Evolutionary conservation across 2,797 vertebrate genomes (phyloP), one percentile per base, ranked within the genome.

Genomic region (Siniperca scherzeri): DNA sequence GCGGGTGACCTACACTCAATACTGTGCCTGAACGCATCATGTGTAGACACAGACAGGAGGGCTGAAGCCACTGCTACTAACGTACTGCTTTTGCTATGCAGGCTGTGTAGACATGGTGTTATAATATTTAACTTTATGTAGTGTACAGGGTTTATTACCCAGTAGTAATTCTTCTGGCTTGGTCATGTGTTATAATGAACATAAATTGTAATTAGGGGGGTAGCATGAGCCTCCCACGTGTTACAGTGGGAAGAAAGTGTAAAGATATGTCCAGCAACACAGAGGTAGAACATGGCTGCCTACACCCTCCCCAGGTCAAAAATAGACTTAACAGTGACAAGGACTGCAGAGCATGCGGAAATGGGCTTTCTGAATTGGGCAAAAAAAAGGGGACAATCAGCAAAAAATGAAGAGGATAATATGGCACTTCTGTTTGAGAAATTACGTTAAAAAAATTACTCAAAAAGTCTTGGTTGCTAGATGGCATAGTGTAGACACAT

Each of bases 381-480:
- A 64, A 27, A 44, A 14, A 42, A 27, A 27, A 3, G 21, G 6
- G 30, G 25, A 11, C n/a, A 33, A 19, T 36, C 8, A 10, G 21
- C 22, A 62, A 7, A 62, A 38, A 25, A 44, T 30, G 10, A 46
- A 46, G 56, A 48, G 7, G 42, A 59, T 5, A 61, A 52, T 17
- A 53, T 40, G 33, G 17, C 7, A 40, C 36, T 53, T 42, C 50
- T 25, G 9, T 61, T 33, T 55, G 16, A 40, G 21, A 52, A 53
- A 22, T 25, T 0, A n/a, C 46, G 61, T 5, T 30, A 21, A 42
- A 19, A 42, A 17, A n/a, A 48, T 0, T 14, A 0, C 7, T 40
- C 7, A 17, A 48, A 50, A 48, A 50, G 22, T 57, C 38, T 38
- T 13, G 19, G 21, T 50, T 70, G 33, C 44, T 17, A 13, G 25